phyloP scores from a whole-genome alignment of 2,888 invertebrate genomes.

The Ornithoptera priamus region DNA sequence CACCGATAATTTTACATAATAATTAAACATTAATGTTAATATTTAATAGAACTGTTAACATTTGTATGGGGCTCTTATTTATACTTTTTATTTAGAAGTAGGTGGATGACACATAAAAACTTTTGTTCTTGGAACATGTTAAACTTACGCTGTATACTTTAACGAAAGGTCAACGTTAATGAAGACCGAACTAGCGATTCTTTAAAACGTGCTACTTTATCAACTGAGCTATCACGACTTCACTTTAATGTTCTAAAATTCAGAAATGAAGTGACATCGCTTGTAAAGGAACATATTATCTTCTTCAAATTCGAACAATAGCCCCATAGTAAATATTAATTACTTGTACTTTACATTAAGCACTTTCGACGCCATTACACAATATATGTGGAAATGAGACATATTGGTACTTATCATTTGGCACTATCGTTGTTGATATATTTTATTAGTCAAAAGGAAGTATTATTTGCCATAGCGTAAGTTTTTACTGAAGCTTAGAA shows the following conservation, averaged over 20 bases:
- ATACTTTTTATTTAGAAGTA: neutral
- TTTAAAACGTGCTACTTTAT: neutral
- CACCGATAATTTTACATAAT: constrained; percentile 1
- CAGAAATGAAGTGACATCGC: neutral
- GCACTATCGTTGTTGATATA: constrained; percentile 18
- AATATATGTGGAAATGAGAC: constrained; percentile 8
- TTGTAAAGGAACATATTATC: constrained; percentile 16
- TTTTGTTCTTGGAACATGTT: no score
- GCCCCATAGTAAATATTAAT: constrained; percentile 12
- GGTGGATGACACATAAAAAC: no score
- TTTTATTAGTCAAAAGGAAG: neutral
- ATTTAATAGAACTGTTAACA: constrained; percentile 2
- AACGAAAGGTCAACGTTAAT: no score
- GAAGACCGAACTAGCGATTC: no score
- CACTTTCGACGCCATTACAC: constrained; percentile 3
- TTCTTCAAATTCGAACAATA: constrained; percentile 5
- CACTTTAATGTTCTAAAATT: neutral
- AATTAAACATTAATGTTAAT: neutral
- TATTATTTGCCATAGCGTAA: neutral
- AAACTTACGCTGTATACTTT: no score
- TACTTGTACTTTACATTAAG: constrained; percentile 21
- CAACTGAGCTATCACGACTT: no score
- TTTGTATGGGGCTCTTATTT: constrained; percentile 4
- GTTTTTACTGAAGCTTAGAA: no score
- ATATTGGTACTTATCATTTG: constrained; percentile 6